A percentile compares a stretch with the other conserved stretches of the same genome.
phyloP scores from a whole-genome alignment of 2,888 invertebrate species.

The Hymenopus coronatus region DNA sequence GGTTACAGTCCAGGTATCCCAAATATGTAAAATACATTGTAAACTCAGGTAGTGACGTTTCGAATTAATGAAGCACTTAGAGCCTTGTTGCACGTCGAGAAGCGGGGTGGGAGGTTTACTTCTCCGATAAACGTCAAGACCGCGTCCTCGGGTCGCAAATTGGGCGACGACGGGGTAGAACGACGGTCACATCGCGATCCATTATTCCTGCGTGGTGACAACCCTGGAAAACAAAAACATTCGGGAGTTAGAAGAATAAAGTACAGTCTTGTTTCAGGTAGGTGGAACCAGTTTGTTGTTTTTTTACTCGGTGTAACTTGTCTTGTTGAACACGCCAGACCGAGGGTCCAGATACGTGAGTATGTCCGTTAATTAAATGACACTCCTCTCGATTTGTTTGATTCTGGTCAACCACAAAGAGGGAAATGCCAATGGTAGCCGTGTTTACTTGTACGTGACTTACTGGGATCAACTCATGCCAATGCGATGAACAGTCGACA shows the following conservation, averaged over 20 bases:
- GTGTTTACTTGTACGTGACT: too few relatives aligned
- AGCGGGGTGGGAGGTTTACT: background rate
- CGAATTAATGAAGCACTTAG: background rate
- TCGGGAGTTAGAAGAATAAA: constrained; percentile 14
- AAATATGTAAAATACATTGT: too few relatives aligned
- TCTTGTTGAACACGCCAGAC: constrained; percentile 10
- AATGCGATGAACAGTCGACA: too few relatives aligned
- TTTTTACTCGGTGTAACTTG: constrained; percentile 7
- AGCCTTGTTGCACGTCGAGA: background rate
- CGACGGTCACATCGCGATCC: background rate
- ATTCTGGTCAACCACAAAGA: background rate
- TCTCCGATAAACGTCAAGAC: constrained; percentile 13
- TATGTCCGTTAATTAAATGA: constrained; percentile 5
- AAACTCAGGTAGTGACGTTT: background rate
- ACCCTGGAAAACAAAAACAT: constrained; percentile 11
- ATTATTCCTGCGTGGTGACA: constrained; percentile 13
- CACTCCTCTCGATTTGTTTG: constrained; percentile 6
- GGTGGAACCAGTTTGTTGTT: constrained; percentile 12
- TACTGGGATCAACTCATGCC: too few relatives aligned
- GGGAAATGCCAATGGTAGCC: background rate
- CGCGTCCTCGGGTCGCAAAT: constrained; percentile 14
- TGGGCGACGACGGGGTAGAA: background rate
- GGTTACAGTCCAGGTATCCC: too few relatives aligned
- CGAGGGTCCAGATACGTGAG: background rate
- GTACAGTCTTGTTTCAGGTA: constrained; percentile 19